Conservation (phyloP, 1,140 invertebrate genomes). For the Monomorium pharaonis region DNA sequence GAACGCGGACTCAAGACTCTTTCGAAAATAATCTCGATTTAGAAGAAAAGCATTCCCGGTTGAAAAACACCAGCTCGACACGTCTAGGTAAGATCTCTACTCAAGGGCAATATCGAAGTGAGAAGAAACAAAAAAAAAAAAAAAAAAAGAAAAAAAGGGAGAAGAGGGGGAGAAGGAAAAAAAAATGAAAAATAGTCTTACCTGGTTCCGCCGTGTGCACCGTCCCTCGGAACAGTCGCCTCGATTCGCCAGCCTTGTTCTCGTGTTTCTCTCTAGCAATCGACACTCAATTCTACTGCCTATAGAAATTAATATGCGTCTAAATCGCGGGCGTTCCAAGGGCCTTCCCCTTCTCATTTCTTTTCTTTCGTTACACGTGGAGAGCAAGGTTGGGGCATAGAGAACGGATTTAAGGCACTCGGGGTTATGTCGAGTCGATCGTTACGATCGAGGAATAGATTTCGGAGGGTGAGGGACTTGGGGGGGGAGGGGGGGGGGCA, state of each 20-base stretch:
- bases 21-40: background rate
- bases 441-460: constrained; percentile 51
- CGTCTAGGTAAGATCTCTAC: constrained; percentile 17
- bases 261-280: constrained; percentile 68
- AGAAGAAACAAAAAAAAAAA: constrained; percentile 15
- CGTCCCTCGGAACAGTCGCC: constrained; percentile 41
- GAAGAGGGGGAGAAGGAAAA: background rate
- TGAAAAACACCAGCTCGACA: constrained; percentile 48
- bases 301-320: constrained; percentile 74
- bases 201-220: constrained; percentile 57
- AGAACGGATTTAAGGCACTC: constrained; percentile 81
- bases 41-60: background rate
- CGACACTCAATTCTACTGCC: constrained; percentile 73
- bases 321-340: constrained; percentile 68
- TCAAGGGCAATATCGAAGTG: constrained; percentile 19
- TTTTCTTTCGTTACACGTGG: constrained; percentile 41
- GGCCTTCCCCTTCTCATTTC: constrained; percentile 35
- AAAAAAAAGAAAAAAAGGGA: constrained; percentile 25
- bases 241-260: constrained; percentile 35
- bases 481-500: background rate
- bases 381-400: constrained; percentile 31
- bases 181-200: constrained; percentile 60
- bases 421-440: constrained; percentile 73
- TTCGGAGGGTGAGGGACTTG: background rate
- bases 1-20: background rate